Evolutionary conservation across 2,113 vertebrate genomes (phyloP), one percentile per base, ranked within the genome.

Genomic region (Cercopithecus mona): DNA sequence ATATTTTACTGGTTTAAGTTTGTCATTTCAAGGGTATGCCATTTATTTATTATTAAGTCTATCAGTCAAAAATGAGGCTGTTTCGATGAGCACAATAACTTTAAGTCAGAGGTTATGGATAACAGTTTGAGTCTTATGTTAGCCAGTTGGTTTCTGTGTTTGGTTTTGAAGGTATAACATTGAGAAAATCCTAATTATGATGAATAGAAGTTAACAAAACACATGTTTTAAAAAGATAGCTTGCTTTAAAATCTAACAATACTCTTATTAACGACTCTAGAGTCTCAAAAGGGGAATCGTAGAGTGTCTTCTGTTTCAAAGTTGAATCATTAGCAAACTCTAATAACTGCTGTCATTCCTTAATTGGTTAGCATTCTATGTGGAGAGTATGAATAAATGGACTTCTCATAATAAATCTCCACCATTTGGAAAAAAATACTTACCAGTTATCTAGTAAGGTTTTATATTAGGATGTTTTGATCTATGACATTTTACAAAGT

Each of bases 281-380:
- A 23, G 61, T 32, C 27, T 64, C 61, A 32, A 64, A 64, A 64
- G 12, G 61, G 61, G 27, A 64, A 61, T 5, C 0, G 76, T 3
- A 64, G 25, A 6, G n/a, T 16, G 1, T 87, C 61, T 68, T 59
- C n/a, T 89, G 43, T 80, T 80, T 73, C 50, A 27, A 85, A 93
- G 85, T 78, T 18, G 48, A 85, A 61, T 90, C 84, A 89, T 92
- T 89, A 89, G 83, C 50, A 84, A n/a, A 87, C 38, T 73, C 61
- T 75, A 87, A 14, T 83, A 89, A 50, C 5, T 18, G 4, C 35
- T 61, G 2, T 64, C 83, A 30, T 38, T 48, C 32, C 52, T 95
- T 96, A 45, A 57, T 50, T 84, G 35, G 18, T 35, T 78, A 23
- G 38, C 64, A 17, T 57, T 57, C 35, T n/a, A 17, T 38, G 50